Base-by-base conservation (phyloP, 2,797 vertebrate genomes). In the Acanthopagrus latus region DNA sequence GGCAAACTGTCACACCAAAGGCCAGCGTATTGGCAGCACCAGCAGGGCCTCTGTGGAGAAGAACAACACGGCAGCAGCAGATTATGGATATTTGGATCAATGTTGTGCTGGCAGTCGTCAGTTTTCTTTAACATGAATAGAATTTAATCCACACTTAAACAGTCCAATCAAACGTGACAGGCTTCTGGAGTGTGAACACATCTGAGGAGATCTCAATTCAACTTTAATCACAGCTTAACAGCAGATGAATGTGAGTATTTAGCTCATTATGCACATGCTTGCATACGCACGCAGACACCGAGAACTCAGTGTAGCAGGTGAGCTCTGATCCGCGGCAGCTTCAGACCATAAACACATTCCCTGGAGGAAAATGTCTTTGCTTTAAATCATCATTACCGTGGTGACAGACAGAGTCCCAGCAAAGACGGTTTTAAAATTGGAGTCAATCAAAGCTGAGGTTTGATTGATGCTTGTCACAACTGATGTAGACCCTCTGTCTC, bases 381-480 rank as follows among this genome's bases (percentile, higher is more conserved):
- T 76, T 85, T 88, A 89, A 88, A 87, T 91, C 81, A 90, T 88
- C 83, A 91, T 90, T 83, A 84, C 80, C 33, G 54, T 16, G 66
- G 63, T 76, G 89, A 89, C 86, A 82, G 78, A 66, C 62, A 56
- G 71, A 87, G 80, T 87, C 59, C 63, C 82, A 0, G 72, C n/a
- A 13, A 83, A 78, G 83, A 81, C 23, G 9, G 23, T 62, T 78
- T 78, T 64, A 84, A 74, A 68, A 81, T 43, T 16, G 11, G 69
- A 90, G 90, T 90, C 88, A 86, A 87, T 93, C 91, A 90, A 83
- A 90, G 81, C 58, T 1, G 18, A 48, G 57, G 33, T 47, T 52
- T 89, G 92, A 94, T 72, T 89, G 89, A 92, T 85, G 89, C 80
- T 86, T 67, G 88, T 88, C 88, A 76, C 52, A 44, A 71, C 14